Evolutionary conservation across 2,888 invertebrate genomes (phyloP), one percentile per base, ranked within the genome.

Genomic region (Brassicogethes aeneus): DNA sequence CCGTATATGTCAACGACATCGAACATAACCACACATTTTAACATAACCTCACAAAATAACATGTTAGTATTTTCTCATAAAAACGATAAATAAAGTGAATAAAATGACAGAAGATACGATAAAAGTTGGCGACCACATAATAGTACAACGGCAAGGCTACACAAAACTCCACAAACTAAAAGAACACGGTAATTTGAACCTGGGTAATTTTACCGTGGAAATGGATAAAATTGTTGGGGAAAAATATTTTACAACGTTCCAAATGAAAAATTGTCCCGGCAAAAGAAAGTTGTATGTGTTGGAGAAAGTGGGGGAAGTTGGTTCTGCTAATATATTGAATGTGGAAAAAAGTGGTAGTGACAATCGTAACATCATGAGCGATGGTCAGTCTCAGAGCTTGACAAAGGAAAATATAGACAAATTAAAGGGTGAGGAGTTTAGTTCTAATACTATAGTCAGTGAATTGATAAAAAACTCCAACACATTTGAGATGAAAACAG

Each of bases 381-480:
- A 78, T 60, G 82, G 82, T 10, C 76, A 70, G 17, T 91, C 93
- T 0, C 95, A 96, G 69, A 79, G 80, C 46, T 67, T 96, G 3
- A 81, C 86, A 1, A 80, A 83, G 17, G 82, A 85, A 37, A 89
- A 94, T 59, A 94, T 96, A 38, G 75, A 80, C 44, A 78, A 79
- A 39, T 68, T 96, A 39, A 82, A 85, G 53, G 81, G 81, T 42
- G 80, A 82, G 51, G 85, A 89, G 16, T 71, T 77, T 15, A 82
- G 82, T 45, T 89, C 90, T 0, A 80, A 80, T 13, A 84, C 86
- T 57, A 91, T 96, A 50, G 82, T 96, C 3, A 85, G 80, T 46
- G 84, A 85, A 40, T 73, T 97, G 10, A 85, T 96, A 37, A 85
- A 84, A 46, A 94, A 94, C 62, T 96, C 94, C 12, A 84, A 82